Conservation (phyloP, 2,888 invertebrate genomes). For the Sphaerophoria taeniata region DNA sequence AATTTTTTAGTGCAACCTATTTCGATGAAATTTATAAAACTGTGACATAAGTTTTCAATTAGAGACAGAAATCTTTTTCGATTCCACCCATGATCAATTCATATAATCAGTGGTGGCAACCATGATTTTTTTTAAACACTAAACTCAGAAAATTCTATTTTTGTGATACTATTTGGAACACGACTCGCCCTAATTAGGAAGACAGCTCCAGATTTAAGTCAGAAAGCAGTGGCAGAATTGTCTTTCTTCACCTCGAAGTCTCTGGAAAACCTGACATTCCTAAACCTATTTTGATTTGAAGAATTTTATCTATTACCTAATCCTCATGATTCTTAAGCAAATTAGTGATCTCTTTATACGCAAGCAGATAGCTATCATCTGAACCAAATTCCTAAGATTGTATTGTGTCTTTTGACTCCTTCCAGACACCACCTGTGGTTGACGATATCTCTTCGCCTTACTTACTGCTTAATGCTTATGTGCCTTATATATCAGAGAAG, state of each 20-base stretch:
- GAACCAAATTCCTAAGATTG: slow-evolving; percentile 45
- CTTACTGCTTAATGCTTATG: slow-evolving; percentile 10
- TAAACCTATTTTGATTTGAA: slow-evolving; percentile 42
- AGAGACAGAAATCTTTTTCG: no score
- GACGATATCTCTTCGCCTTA: no score
- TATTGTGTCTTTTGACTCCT: not conserved
- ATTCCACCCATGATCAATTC: no score
- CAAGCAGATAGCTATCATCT: no score
- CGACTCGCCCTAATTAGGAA: not conserved
- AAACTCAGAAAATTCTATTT: slow-evolving; percentile 4
- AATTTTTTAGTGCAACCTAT: no score
- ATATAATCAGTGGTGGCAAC: slow-evolving; percentile 10
- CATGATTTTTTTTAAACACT: slow-evolving; percentile 12
- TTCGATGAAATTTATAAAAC: no score
- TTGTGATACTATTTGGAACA: slow-evolving; percentile 21
- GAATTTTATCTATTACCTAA: slow-evolving; percentile 29
- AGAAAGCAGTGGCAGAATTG: slow-evolving; percentile 43
- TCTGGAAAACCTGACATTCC: slow-evolving; percentile 16
- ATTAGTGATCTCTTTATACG: slow-evolving; percentile 46
- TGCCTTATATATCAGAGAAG: slow-evolving; percentile 28
- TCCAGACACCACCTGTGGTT: slow-evolving; percentile 1
- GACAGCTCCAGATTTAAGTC: not conserved
- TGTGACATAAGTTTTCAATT: no score
- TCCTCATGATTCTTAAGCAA: slow-evolving; percentile 61
- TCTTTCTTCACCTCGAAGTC: not conserved